Evolutionary conservation across 1,140 invertebrate species (phyloP), one percentile per base, ranked within the genome.

Genomic region (Meloidogyne floridensis): DNA sequence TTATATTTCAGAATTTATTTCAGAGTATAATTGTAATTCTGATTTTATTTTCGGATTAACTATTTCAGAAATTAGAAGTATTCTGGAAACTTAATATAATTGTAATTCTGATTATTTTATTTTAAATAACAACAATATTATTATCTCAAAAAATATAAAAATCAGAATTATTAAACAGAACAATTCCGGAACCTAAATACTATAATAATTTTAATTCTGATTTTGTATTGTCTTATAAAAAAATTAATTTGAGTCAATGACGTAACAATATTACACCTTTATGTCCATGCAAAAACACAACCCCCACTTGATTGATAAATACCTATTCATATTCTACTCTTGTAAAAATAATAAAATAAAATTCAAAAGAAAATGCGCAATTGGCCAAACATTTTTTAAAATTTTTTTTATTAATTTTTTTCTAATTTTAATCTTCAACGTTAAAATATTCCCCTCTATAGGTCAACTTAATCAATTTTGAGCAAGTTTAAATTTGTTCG

Each of bases 401-500:
- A 32, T 32, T n/a, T 65, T 65, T 65, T 18, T 54, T 54, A 3
- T 54, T 54, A 11, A 54, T 11, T 11, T 54, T 54, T 54, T 54
- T 54, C 53, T 54, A 54, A 8, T 54, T 54, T 54, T 54, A 54
- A 54, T 54, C 53, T 54, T 13, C 8, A 54, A 32, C 32, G 32
- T 32, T 32, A 32, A n/a, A n/a, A n/a, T n/a, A 4, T n/a, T 13
- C 5, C 13, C 11, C 11, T 15, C 13, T 65, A n/a, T n/a, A 65
- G 59, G 59, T 65, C 59, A 65, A 65, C n/a, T 65, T 7, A n/a
- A 65, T 65, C 59, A 65, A 65, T 65, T 65, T 65, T 59, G n/a
- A 65, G n/a, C 59, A 65, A 65, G n/a, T 65, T 11, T n/a, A 11
- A 54, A 54, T 8, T 2, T 65, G n/a, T 65, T 65, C n/a, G 59